These are phyloP conservation scores for Aldabrachelys gigantea DNA, from an alignment of 2,113 vertebrate species.

Conservation along the genomic window DNA sequence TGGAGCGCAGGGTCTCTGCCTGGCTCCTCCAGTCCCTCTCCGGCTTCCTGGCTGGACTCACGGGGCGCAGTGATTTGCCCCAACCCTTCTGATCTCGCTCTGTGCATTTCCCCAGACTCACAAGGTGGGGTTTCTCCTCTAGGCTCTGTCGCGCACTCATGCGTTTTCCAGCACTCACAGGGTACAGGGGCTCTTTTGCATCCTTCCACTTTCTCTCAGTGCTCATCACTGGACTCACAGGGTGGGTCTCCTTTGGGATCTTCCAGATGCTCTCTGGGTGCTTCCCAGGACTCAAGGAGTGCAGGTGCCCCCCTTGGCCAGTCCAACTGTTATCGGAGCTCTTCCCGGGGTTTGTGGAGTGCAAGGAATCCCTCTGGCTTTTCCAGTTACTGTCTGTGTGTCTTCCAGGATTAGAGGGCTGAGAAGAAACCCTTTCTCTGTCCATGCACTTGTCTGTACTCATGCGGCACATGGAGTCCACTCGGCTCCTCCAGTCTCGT, in stretches of 20 bases:
- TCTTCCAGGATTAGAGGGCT: background rate
- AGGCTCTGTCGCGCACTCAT: slow-evolving; percentile 8
- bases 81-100: slow-evolving; percentile 38
- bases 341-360: background rate
- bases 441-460: background rate
- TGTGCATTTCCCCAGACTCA: background rate
- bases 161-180: background rate
- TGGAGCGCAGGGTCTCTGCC: background rate
- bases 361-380: background rate
- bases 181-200: background rate
- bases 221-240: background rate
- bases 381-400: background rate
- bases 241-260: slow-evolving; percentile 53
- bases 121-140: slow-evolving; percentile 14
- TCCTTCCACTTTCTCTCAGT: slow-evolving; percentile 29
- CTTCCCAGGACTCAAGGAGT: background rate
- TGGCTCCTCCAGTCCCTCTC: slow-evolving; percentile 20
- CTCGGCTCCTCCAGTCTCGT: slow-evolving; percentile 49
- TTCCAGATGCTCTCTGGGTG: background rate
- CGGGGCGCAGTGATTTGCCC: slow-evolving; percentile 52
- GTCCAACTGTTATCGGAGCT: background rate
- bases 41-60: background rate
- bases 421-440: slow-evolving; percentile 27
- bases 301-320: background rate
- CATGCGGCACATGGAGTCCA: accelerated